Evolutionary conservation across 2,888 invertebrate species (phyloP), one percentile per base, ranked within the genome.

Genomic region (Julus scanicus): DNA sequence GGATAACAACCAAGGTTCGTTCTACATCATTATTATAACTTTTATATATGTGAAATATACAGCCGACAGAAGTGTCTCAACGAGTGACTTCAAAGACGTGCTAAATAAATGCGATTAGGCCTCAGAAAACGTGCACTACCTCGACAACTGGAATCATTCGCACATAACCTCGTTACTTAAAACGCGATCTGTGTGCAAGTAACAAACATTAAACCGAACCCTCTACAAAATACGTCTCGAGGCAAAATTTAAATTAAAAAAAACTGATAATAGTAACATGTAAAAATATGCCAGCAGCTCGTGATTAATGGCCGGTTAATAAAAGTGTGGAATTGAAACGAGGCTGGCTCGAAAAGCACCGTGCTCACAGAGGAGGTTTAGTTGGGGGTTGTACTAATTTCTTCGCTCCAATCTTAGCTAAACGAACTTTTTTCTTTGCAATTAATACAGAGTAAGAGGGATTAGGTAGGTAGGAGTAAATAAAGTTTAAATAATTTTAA

Each of bases 91-190:
- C 71, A 71, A 71, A 71, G 71, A 71, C 71, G 71, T 71, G 71
- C 71, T 71, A 71, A 71, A 71, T 71, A 71, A 71, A 71, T 71
- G 71, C 71, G 71, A 71, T 71, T 71, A 71, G 71, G 71, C 71
- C 71, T 71, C 71, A 29, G 71, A 71, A 71, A 71, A 71, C 71
- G 29, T 71, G 71, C 29, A 29, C 71, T 71, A 71, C 71, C 71
- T 71, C 71, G 71, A 71, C 71, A 71, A 71, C 71, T 71, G 71
- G 71, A 71, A 71, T 71, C 71, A 29, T 71, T 71, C 71, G 29
- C 71, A 71, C 71, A 29, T 20, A 71, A 71, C 20, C 29, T 20
- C 71, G 8, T 71, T 63, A 17, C 20, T 6, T 71, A 29, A 71
- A 71, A 29, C 71, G 11, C 20, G 71, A 29, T 71, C 29, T 29